phyloP scores from a whole-genome alignment of 2,797 vertebrate genomes.

The Calcarius lapponicus region DNA sequence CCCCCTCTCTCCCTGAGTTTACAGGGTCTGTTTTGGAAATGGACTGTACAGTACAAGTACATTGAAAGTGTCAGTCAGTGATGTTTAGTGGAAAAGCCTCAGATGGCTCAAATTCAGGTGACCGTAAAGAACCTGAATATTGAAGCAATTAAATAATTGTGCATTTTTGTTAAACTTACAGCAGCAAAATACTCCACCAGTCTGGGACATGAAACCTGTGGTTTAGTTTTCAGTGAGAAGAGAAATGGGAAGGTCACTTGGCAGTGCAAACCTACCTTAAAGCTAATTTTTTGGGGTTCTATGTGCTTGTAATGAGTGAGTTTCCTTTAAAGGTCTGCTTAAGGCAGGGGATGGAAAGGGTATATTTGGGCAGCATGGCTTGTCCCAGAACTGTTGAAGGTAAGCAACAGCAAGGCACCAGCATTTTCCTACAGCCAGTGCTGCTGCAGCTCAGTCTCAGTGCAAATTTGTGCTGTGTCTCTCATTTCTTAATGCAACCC shows the following conservation, averaged over 20 bases:
- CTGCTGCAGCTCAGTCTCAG: background rate
- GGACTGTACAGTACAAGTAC: accelerated
- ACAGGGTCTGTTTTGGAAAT: background rate
- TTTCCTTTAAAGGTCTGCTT: background rate
- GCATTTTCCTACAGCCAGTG: background rate
- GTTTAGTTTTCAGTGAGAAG: background rate
- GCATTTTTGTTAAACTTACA: background rate
- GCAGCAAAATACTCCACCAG: background rate
- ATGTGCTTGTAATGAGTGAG: background rate
- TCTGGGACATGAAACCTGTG: accelerated
- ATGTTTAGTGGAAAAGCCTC: background rate
- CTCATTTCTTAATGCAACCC: background rate
- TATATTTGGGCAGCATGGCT: background rate
- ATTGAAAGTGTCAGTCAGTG: background rate
- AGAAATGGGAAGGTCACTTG: background rate
- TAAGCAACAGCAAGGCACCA: background rate
- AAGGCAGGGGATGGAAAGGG: accelerated
- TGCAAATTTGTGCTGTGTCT: background rate
- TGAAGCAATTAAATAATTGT: background rate
- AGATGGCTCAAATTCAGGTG: background rate
- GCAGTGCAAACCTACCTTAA: background rate
- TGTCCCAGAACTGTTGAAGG: background rate
- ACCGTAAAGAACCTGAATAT: background rate
- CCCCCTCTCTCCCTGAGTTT: background rate
- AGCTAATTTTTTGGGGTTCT: background rate